phyloP scores from a whole-genome alignment of 2,113 vertebrate species.

The Archocentrus centrarchus region DNA sequence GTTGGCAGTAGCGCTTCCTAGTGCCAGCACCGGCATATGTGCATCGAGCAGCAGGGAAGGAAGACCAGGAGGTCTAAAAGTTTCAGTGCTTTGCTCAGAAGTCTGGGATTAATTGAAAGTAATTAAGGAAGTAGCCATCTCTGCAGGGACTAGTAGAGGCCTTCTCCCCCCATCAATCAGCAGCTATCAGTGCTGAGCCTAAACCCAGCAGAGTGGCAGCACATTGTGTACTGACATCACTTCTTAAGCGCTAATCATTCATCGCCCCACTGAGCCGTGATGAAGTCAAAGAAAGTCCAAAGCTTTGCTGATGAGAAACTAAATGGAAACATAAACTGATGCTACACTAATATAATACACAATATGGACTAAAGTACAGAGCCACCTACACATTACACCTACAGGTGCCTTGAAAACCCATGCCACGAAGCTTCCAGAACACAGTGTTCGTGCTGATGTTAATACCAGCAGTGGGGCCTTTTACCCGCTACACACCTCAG shows the following conservation, averaged over 20 bases:
- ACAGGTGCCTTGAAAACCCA: neutral
- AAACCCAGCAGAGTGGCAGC: conserved; percentile 34
- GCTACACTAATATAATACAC: neutral
- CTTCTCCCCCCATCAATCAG: conserved; percentile 52
- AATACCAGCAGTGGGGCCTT: neutral
- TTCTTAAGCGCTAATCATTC: conserved; percentile 60
- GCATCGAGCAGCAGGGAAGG: neutral
- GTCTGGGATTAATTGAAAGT: conserved; percentile 66
- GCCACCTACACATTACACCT: neutral
- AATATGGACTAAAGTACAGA: no score
- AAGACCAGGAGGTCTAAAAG: conserved; percentile 13
- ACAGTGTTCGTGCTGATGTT: neutral
- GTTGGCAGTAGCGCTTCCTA: neutral
- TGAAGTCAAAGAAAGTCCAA: conserved; percentile 58
- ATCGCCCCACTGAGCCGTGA: conserved; percentile 41
- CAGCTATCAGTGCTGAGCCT: conserved; percentile 26
- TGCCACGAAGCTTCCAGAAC: neutral
- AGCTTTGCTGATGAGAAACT: conserved; percentile 51
- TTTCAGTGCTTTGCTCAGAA: conserved; percentile 41
- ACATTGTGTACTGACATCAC: conserved; percentile 48
- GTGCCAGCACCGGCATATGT: neutral
- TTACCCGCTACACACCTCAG: neutral
- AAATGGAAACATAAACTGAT: conserved; percentile 20
- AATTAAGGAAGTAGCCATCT: conserved; percentile 64
- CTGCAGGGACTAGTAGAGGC: conserved; percentile 34